phyloP scores from a whole-genome alignment of 2,888 invertebrate species.

The Neoaliturus tenellus region DNA sequence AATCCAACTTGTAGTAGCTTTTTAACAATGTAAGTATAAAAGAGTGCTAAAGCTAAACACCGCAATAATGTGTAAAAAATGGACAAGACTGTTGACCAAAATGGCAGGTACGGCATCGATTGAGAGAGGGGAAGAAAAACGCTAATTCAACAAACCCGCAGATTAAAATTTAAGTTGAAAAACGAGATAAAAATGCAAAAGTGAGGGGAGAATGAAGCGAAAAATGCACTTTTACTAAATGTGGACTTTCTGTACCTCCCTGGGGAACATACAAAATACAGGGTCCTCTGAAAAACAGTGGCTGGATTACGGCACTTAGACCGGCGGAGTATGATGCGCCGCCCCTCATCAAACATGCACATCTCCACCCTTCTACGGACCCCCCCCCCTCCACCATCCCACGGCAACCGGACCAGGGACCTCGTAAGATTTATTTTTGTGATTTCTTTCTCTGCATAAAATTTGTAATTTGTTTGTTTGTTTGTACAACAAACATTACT shows the following conservation, averaged over 20 bases:
- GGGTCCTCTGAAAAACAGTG: conserved; percentile 38
- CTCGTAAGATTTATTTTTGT: conserved; percentile 5
- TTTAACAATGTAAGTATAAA: background rate
- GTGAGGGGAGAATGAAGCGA: conserved; percentile 41
- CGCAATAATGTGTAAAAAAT: conserved; percentile 23
- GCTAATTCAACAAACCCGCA: conserved; percentile 52
- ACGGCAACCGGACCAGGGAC: conserved; percentile 53
- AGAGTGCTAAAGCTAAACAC: conserved; percentile 7
- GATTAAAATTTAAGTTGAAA: conserved; percentile 47
- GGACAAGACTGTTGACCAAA: conserved; percentile 38
- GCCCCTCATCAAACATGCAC: conserved; percentile 33
- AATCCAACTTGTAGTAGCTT: too few relatives aligned
- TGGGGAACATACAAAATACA: conserved; percentile 42
- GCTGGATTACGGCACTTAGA: background rate
- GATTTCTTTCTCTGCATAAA: background rate
- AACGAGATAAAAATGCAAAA: conserved; percentile 44
- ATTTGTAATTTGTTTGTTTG: background rate
- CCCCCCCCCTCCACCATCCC: background rate
- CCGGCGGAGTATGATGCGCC: background rate
- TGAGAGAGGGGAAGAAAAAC: conserved; percentile 40
- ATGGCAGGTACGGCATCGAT: conserved; percentile 11
- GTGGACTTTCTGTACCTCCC: conserved; percentile 32
- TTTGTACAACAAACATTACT: too few relatives aligned
- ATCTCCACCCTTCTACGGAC: conserved; percentile 63
- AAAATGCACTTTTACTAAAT: conserved; percentile 35